phyloP scores from a whole-genome alignment of 2,888 invertebrate species.

The Eledone cirrhosa region DNA sequence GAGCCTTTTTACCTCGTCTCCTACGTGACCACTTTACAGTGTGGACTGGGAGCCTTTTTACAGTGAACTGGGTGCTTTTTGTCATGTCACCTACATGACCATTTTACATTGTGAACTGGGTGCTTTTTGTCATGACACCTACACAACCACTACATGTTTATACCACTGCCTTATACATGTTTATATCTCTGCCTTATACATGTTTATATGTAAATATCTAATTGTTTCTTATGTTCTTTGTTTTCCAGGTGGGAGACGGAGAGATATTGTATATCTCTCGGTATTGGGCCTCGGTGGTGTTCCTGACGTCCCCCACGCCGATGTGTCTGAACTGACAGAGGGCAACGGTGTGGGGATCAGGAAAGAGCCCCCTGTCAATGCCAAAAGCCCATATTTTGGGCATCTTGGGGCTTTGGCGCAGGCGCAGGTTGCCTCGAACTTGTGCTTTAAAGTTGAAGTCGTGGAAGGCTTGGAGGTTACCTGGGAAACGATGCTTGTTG shows the following conservation, averaged over 20 bases:
- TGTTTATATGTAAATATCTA: too few relatives aligned
- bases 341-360: constrained; percentile 78
- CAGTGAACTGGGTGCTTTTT: too few relatives aligned
- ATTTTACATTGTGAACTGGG: too few relatives aligned
- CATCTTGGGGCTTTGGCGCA: constrained; percentile 38
- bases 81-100: too few relatives aligned
- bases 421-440: constrained; percentile 53
- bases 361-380: constrained; percentile 75
- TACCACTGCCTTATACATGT: too few relatives aligned
- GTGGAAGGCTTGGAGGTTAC: constrained; percentile 81
- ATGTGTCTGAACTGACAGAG: constrained; percentile 74
- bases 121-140: too few relatives aligned
- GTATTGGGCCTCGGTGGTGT: constrained; percentile 99
- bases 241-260: constrained; percentile 48
- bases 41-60: too few relatives aligned
- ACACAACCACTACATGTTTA: too few relatives aligned
- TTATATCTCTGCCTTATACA: too few relatives aligned
- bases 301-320: constrained; percentile 98
- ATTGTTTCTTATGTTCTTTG: background rate
- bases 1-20: too few relatives aligned
- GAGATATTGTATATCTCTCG: constrained; percentile 81
- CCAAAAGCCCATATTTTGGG: constrained; percentile 48
- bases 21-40: too few relatives aligned
- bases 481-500: constrained; percentile 84
- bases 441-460: constrained; percentile 74